These are phyloP conservation scores for Geodia barretti DNA, from an alignment of 37 sponge, comb jelly and placozoan genomes.

Conservation along the genomic window DNA sequence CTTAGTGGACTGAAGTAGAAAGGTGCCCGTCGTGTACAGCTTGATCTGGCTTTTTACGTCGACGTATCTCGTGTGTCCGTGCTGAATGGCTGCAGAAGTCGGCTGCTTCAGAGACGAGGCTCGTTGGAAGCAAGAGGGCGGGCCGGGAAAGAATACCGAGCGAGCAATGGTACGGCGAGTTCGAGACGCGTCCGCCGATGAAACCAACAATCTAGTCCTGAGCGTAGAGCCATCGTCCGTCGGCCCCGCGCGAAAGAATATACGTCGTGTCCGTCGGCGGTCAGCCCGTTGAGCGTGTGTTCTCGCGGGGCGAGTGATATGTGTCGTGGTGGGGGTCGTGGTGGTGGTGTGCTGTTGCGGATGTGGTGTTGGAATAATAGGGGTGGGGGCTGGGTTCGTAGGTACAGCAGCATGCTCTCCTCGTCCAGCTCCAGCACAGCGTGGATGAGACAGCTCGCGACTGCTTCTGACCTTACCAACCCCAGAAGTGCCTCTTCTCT, in stretches of 20 bases:
- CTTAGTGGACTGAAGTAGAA: too few species aligned
- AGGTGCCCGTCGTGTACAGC: too few species aligned
- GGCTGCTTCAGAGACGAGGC: too few species aligned
- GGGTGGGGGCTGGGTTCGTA: constrained; percentile 12
- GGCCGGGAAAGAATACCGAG: too few species aligned
- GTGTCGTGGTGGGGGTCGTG: constrained; percentile 29
- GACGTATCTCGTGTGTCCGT: too few species aligned
- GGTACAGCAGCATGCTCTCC: neutral
- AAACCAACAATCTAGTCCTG: neutral
- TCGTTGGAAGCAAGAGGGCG: too few species aligned
- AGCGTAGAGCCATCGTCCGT: neutral
- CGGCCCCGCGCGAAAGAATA: too few species aligned
- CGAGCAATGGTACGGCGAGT: too few species aligned
- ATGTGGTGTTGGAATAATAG: constrained; percentile 24
- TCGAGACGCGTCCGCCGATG: neutral
- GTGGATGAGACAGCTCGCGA: constrained; percentile 58
- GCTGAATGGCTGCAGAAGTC: too few species aligned
- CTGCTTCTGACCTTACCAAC: constrained; percentile 48
- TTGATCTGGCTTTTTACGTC: too few species aligned
- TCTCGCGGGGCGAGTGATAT: constrained; percentile 49
- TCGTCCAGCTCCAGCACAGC: neutral
- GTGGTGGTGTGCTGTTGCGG: constrained; percentile 12
- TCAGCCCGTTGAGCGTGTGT: too few species aligned
- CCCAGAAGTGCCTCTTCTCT: too few species aligned
- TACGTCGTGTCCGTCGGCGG: neutral